Percentiles rank a stretch among this genome's conserved stretches.
These are phyloP conservation scores for Calameuta filiformis DNA, from an alignment of 2,888 invertebrate species.

Conservation along the genomic window DNA sequence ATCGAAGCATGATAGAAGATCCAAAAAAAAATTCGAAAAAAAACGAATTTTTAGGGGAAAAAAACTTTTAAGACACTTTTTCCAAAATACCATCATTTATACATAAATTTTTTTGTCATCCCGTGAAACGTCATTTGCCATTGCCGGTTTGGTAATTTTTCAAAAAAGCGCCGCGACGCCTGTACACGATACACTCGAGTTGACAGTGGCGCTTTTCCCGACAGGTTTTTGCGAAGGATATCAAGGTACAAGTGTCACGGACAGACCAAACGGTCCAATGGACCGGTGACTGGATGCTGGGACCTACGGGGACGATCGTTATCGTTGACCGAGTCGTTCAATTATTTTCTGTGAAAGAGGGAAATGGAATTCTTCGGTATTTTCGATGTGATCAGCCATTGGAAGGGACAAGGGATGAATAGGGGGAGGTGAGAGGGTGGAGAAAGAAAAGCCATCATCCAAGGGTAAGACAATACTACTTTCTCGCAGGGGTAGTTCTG, in stretches of 20 bases:
- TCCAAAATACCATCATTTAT: background rate
- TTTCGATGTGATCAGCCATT: background rate
- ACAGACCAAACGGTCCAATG: background rate
- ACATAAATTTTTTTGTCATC: background rate
- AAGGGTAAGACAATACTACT: slow-evolving; percentile 32
- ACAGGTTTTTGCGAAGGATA: background rate
- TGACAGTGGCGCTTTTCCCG: background rate
- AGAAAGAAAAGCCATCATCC: slow-evolving; percentile 6
- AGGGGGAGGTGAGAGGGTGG: background rate
- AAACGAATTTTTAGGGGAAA: background rate
- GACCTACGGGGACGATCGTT: background rate
- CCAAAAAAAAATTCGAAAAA: background rate
- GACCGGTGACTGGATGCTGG: background rate
- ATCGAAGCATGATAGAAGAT: background rate
- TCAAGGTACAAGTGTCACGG: background rate
- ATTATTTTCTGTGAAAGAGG: background rate
- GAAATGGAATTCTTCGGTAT: background rate
- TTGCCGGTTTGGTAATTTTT: background rate
- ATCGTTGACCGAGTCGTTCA: background rate
- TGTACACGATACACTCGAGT: background rate
- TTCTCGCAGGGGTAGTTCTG: background rate
- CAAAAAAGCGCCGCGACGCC: background rate
- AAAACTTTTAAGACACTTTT: no score
- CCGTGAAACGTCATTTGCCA: background rate
- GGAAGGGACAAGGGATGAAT: background rate